Evolutionary conservation across 2,113 vertebrate genomes (phyloP), one percentile per base, ranked within the genome.

Genomic region (Alces alces): DNA sequence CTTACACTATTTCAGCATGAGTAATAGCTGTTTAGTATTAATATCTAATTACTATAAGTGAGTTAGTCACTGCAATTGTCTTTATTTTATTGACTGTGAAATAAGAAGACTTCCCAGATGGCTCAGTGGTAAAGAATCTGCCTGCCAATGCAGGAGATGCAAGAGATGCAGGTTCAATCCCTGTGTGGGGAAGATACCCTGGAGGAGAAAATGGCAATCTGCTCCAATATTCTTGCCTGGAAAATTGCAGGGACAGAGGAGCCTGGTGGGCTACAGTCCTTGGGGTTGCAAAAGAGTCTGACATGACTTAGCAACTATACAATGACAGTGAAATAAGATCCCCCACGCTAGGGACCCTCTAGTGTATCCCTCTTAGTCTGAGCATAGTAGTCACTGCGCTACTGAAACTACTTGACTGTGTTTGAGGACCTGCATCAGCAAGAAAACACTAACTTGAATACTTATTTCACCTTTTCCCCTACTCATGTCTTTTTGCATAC

Each of bases 11-110:
- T 70, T 92, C 76, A 50, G 33, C n/a, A 94, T 91, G 93, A 91
- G 28, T 82, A 82, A 89, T 86, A 87, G 28, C 64, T 39, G 70
- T 94, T 94, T 80, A 78, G 45, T 79, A 36, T 45, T 47, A 85
- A 57, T 27, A 50, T 36, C n/a, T 96, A 64, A 89, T 95, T 80
- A 85, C 30, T 15, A 15, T 60, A 58, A 87, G 83, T 86, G 89
- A 83, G 33, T 82, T 84, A 45, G 55, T 96, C 36, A 45, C 43
- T 79, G 60, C 27, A 89, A 91, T 82, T 84, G 61, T 45, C 90
- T 95, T 93, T 83, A 86, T 95, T 97, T 85, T 93, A 36, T 43
- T 91, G 55, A 82, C 2, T 73, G n/a, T 58, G 47, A 93, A 90
- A 60, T 36, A 25, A 76, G 36, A 39, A 39, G 36, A 43, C 70